These are phyloP conservation scores for Hydrozoanthus gracilis DNA, from an alignment of 92 coral and sea anemone genomes.

Conservation along the genomic window DNA sequence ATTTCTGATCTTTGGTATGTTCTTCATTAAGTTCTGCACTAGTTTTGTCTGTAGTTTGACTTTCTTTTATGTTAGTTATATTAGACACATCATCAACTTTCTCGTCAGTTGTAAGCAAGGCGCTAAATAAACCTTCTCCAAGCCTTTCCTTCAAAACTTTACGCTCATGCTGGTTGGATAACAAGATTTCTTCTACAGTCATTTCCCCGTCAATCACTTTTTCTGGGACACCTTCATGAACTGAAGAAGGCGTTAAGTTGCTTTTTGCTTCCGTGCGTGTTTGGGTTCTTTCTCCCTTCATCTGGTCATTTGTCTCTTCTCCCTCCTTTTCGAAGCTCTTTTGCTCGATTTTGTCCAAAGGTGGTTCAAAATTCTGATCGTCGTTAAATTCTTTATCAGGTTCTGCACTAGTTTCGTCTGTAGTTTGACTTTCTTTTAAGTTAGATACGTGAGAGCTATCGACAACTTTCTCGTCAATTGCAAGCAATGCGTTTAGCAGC, in stretches of 20 bases:
- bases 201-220: conserved; percentile 49
- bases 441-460: neutral
- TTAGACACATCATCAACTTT: neutral
- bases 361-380: neutral
- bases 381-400: neutral
- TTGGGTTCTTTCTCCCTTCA: neutral
- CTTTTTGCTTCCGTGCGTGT: neutral
- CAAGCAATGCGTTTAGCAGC: conserved; percentile 45
- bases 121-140: conserved; percentile 53
- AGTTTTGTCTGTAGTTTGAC: neutral
- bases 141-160: conserved; percentile 57
- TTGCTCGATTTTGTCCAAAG: neutral
- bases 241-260: neutral
- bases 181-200: conserved; percentile 69
- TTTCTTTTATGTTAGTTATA: neutral
- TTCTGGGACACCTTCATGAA: conserved; percentile 10
- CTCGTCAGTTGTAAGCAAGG: conserved; percentile 27
- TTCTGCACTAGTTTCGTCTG: neutral
- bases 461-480: neutral
- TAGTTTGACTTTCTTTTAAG: neutral
- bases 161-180: conserved; percentile 62
- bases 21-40: neutral
- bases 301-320: neutral
- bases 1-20: neutral
- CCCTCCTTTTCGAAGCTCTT: neutral